Percentiles rank a stretch among this genome's conserved stretches.
These are phyloP conservation scores for Hypsopygia costalis DNA, from an alignment of 2,888 invertebrate genomes.

Conservation along the genomic window DNA sequence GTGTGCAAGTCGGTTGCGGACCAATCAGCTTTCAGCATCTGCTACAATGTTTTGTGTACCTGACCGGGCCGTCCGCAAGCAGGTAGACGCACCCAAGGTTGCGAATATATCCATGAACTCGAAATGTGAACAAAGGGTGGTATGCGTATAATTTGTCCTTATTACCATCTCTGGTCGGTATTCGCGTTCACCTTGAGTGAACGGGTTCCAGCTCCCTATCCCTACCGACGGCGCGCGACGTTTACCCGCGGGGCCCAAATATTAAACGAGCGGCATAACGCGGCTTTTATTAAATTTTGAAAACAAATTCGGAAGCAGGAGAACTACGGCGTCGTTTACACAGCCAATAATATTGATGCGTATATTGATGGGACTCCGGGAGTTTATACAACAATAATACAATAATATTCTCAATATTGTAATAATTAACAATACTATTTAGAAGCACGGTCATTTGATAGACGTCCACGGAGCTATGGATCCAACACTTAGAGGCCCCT, in stretches of 20 bases:
- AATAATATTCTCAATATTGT: no score
- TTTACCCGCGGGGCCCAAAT: constrained; percentile 18
- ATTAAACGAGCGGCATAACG: constrained; percentile 27
- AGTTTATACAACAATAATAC: no score
- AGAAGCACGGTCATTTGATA: no score
- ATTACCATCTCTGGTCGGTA: constrained; percentile 55
- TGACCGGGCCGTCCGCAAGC: constrained; percentile 24
- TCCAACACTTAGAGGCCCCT: no score
- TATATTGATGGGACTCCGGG: no score
- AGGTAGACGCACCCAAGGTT: constrained; percentile 52
- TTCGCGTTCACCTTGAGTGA: constrained; percentile 66
- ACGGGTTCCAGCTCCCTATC: constrained; percentile 54
- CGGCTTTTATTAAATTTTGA: constrained; percentile 36
- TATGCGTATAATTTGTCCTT: constrained; percentile 69
- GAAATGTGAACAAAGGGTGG: constrained; percentile 66
- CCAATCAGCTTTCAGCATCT: neutral
- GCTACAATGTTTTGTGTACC: constrained; percentile 11
- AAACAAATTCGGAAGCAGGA: constrained; percentile 11
- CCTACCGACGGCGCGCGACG: constrained; percentile 10
- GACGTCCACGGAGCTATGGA: no score
- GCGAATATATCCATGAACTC: constrained; percentile 54
- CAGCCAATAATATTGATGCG: no score
- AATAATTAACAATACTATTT: no score
- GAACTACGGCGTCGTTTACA: neutral
- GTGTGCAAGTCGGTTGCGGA: no score